Base-by-base conservation (phyloP, 2,888 invertebrate species). In the Leucoptera coffeella region DNA sequence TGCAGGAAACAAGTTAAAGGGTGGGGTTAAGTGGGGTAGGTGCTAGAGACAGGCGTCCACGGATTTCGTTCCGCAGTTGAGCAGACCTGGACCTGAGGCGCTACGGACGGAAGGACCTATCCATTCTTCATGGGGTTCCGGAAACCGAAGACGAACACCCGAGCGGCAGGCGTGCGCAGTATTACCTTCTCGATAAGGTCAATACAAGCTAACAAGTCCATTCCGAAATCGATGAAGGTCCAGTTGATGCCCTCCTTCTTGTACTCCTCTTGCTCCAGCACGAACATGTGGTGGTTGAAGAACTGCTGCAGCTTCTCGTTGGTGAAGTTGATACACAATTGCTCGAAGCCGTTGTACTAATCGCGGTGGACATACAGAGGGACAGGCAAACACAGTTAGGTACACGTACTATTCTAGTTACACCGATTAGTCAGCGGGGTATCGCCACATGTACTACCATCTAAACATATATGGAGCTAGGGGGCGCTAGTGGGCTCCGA, bases 261-360 rank as follows among this genome's bases (percentile, higher is more conserved):
- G 78, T 94, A 94, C 62, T 93, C 93, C 67, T 94, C 93, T 83
- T 94, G 93, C 69, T 94, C 93, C 46, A 94, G 81, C 47, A 94
- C 91, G 74, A 94, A 94, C 93, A 94, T 94, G 81, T 94, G 88
- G 58, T 94, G 93, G 75, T 94, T 94, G 85, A 94, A 94, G 82
- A 93, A 94, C 72, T 94, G 94, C 76, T 95, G 94, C 51, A 94
- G 80, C 73, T 92, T 90, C 77, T 94, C 93, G 69, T 94, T 94
- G 72, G 93, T 94, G 78, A 94, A 94, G 80, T 94, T 94, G 81
- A 94, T 94, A 78, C 93, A 94, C 61, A 94, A 80, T 78, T 94
- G 94, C 78, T 94, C 93, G 79, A 93, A 94, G 71, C 92, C 90
- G 80, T 94, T 94, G 80, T 52, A 86, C 86, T 88, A 73, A 56